Evolutionary conservation across 2,888 invertebrate species (phyloP).

Genomic region (Melieria picta): DNA sequence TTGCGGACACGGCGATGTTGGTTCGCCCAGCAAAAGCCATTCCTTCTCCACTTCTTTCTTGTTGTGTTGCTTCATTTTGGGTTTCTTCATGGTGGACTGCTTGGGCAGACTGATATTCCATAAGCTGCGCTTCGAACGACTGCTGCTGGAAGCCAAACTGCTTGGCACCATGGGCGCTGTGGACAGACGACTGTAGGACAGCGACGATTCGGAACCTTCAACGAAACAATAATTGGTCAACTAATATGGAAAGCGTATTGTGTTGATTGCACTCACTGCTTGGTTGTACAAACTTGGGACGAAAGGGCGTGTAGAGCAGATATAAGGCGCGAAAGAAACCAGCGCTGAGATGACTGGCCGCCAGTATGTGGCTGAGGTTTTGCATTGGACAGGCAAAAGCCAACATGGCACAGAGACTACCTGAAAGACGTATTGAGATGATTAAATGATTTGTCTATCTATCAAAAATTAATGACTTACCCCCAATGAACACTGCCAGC

Average conservation of each 20-base stretch:
- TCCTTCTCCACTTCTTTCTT: slow-evolving; percentile 65
- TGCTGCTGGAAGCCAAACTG: slow-evolving; percentile 47
- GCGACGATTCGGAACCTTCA: slow-evolving; percentile 57
- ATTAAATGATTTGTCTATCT: not conserved
- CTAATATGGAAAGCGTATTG: not conserved
- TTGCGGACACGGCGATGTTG: slow-evolving; percentile 63
- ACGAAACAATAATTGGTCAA: not conserved
- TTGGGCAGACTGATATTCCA: slow-evolving; percentile 62
- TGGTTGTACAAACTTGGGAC: slow-evolving; percentile 64
- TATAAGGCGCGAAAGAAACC: slow-evolving; percentile 62
- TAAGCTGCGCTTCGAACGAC: slow-evolving; percentile 55
- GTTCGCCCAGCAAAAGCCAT: slow-evolving; percentile 65
- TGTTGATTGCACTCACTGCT: slow-evolving; percentile 51
- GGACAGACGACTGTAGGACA: slow-evolving; percentile 64
- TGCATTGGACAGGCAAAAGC: slow-evolving; percentile 71
- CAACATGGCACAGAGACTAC: slow-evolving; percentile 69
- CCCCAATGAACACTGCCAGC: slow-evolving; percentile 69
- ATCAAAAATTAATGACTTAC: slow-evolving; percentile 38
- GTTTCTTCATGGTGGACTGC: slow-evolving; percentile 54
- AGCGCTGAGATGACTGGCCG: slow-evolving; percentile 62
- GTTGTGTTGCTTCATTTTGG: slow-evolving; percentile 54
- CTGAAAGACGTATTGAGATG: slow-evolving; percentile 48
- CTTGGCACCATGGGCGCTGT: slow-evolving; percentile 58
- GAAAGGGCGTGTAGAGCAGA: slow-evolving; percentile 62
- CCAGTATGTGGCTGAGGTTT: slow-evolving; percentile 67